Evolutionary conservation across 2,797 vertebrate genomes (phyloP).

Genomic region (Gadopsis marmoratus): DNA sequence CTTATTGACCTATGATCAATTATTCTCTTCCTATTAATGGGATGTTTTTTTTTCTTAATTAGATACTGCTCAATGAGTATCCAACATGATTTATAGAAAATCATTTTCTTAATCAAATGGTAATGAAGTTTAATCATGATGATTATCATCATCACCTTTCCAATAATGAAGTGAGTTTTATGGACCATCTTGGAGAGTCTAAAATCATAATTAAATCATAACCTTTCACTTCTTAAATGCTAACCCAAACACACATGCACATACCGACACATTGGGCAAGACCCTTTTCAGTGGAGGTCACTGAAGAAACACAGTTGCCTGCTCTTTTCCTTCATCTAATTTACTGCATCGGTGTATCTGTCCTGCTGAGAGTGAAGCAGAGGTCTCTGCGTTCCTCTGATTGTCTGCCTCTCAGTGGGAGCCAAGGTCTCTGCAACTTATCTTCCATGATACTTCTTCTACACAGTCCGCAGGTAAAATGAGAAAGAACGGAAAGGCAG

Average conservation of each 20-base stretch:
- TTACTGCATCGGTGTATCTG: neutral
- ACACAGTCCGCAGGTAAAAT: constrained; percentile 6
- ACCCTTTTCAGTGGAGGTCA: neutral
- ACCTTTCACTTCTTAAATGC: neutral
- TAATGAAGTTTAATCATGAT: neutral
- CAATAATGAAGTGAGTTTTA: neutral
- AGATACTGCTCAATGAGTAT: neutral
- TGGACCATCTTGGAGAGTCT: neutral
- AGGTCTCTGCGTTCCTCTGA: constrained; percentile 31
- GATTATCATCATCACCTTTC: neutral
- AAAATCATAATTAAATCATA: neutral
- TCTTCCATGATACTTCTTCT: constrained; percentile 37
- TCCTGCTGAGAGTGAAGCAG: constrained; percentile 36
- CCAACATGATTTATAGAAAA: neutral
- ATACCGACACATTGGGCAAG: neutral
- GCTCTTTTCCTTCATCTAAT: constrained; percentile 7
- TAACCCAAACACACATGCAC: neutral
- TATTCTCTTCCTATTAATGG: neutral
- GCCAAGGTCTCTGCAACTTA: neutral
- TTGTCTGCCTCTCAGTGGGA: constrained; percentile 40
- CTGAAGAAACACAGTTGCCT: neutral
- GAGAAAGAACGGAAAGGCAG: neutral
- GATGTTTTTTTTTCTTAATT: neutral
- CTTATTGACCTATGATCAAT: neutral
- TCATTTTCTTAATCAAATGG: neutral